Conservation (phyloP, 1,140 invertebrate genomes). For the Macrobrachium nipponense region DNA sequence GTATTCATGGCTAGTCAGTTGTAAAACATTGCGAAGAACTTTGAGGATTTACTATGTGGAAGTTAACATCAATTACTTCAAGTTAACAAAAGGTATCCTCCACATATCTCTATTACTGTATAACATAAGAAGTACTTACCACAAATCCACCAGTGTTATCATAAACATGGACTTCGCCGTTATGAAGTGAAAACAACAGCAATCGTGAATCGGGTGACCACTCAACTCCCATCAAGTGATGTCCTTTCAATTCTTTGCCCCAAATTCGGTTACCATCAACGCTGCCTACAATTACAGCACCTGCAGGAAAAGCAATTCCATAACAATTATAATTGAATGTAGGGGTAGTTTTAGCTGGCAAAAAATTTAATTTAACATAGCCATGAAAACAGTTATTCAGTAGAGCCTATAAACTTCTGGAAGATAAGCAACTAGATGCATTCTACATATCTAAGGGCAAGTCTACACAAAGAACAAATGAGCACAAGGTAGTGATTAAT, state of each 20-base stretch:
- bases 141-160: slow-evolving; percentile 87
- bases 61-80: no score
- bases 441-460: no score
- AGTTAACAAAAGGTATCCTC: no score
- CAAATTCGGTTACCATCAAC: slow-evolving; percentile 98
- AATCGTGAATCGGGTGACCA: slow-evolving; percentile 96
- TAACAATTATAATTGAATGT: background rate
- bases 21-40: no score
- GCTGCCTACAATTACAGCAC: slow-evolving; percentile 90
- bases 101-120: no score
- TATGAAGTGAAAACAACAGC: slow-evolving; percentile 89
- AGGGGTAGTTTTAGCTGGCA: background rate
- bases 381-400: no score
- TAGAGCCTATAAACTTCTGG: background rate
- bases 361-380: background rate
- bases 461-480: no score
- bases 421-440: background rate
- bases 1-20: no score
- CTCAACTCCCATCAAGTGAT: slow-evolving; percentile 81
- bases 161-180: slow-evolving; percentile 94
- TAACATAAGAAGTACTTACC: slow-evolving; percentile 67
- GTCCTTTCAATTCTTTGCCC: slow-evolving; percentile 95
- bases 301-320: slow-evolving; percentile 66
- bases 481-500: no score
- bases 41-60: no score